Evolutionary conservation across 37 sponge, comb jelly and placozoan species (phyloP).

Genomic region (Hormiphora californensis): DNA sequence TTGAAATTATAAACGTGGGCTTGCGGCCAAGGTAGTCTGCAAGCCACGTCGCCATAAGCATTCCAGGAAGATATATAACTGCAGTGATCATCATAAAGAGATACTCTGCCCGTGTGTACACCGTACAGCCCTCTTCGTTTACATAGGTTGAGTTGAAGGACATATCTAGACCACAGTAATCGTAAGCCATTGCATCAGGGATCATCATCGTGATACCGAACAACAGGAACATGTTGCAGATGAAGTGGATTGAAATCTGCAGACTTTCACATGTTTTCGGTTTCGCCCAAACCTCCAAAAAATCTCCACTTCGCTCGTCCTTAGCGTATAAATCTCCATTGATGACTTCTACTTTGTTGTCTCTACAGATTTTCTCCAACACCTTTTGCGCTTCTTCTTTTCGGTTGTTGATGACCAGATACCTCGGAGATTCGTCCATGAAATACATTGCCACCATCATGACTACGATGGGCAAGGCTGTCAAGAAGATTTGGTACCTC

Average conservation of each 20-base stretch:
- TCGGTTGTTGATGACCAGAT: neutral
- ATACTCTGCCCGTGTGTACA: neutral
- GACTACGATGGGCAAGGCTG: neutral
- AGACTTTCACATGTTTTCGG: conserved; percentile 2
- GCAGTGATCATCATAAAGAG: neutral
- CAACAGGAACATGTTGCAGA: conserved; percentile 48
- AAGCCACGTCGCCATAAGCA: neutral
- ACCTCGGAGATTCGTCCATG: conserved; percentile 52
- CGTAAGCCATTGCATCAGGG: neutral
- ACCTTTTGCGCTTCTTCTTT: neutral
- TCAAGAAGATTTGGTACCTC: conserved; percentile 24
- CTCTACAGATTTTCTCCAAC: conserved; percentile 5
- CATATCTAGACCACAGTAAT: neutral
- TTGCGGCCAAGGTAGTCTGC: neutral
- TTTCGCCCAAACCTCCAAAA: neutral
- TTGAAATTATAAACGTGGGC: neutral
- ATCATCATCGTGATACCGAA: conserved; percentile 1
- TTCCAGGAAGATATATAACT: neutral
- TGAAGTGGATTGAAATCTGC: conserved; percentile 49
- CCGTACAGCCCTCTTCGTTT: conserved; percentile 1
- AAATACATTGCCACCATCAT: conserved; percentile 9
- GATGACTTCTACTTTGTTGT: neutral
- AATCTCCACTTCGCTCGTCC: conserved; percentile 13
- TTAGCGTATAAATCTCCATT: neutral
- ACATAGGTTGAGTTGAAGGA: neutral